phyloP scores from a whole-genome alignment of 2,113 vertebrate genomes.

The Pseudorectes ferrugineus region DNA sequence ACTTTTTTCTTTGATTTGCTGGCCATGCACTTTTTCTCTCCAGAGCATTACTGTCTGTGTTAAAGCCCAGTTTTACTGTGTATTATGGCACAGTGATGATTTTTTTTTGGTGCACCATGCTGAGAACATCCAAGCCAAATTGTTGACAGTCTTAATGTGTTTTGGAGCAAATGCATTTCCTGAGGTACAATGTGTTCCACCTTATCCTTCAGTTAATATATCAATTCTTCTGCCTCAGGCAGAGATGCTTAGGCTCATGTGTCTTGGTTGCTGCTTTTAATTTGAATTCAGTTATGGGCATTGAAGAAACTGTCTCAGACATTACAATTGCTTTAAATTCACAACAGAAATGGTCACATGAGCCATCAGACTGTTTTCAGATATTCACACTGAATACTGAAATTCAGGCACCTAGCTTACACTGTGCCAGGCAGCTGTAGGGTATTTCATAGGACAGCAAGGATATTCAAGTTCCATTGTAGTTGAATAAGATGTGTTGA shows the following conservation, averaged over 20 bases:
- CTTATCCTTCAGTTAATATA: background rate
- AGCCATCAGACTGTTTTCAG: background rate
- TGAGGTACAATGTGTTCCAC: background rate
- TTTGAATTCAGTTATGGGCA: background rate
- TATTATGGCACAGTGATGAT: background rate
- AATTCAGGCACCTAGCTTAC: background rate
- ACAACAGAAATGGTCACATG: background rate
- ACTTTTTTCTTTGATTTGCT: background rate
- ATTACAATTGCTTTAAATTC: background rate
- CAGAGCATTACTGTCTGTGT: background rate
- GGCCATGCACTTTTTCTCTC: background rate
- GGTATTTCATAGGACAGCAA: background rate
- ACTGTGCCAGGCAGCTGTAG: background rate
- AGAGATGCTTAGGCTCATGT: background rate
- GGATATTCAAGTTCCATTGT: background rate
- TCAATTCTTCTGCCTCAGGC: background rate
- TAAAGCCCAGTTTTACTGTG: background rate
- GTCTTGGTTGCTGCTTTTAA: conserved; percentile 29
- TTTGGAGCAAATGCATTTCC: conserved; percentile 13
- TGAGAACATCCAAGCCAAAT: background rate
- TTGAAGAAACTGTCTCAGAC: background rate
- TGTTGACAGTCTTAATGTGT: background rate
- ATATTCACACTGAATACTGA: background rate
- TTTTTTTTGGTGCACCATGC: background rate
- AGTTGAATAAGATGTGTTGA: background rate